These are phyloP conservation scores for Scaptomyza caliginosa DNA, from an alignment of 2,888 invertebrate genomes.

Conservation along the genomic window DNA sequence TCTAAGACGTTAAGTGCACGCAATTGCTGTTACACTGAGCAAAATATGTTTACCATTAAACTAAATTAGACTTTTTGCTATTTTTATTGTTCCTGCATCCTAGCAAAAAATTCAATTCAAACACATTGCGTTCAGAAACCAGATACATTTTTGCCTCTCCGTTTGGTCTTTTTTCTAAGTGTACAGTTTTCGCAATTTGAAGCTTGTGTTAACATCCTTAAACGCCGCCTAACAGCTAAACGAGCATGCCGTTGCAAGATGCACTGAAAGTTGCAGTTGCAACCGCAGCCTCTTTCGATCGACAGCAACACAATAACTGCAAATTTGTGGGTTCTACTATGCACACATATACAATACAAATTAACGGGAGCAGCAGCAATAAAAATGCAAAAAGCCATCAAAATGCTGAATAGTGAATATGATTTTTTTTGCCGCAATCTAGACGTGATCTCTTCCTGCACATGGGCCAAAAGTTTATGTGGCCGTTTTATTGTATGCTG, in stretches of 20 bases:
- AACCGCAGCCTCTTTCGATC: slow-evolving; percentile 2
- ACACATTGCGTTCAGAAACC: too few species aligned
- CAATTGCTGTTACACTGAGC: slow-evolving; percentile 11
- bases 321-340: slow-evolving; percentile 34
- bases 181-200: background rate
- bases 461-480: slow-evolving; percentile 24
- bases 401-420: slow-evolving; percentile 52
- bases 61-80: too few species aligned
- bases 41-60: too few species aligned
- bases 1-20: slow-evolving; percentile 27
- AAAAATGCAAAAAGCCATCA: slow-evolving; percentile 71
- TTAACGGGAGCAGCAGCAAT: slow-evolving; percentile 70
- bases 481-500: slow-evolving; percentile 31
- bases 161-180: background rate
- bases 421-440: slow-evolving; percentile 50
- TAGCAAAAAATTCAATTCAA: too few species aligned
- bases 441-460: slow-evolving; percentile 13
- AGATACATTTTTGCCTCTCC: too few species aligned
- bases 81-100: too few species aligned
- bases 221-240: slow-evolving; percentile 18
- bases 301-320: slow-evolving; percentile 31
- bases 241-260: background rate
- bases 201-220: slow-evolving; percentile 17
- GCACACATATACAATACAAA: slow-evolving; percentile 55
- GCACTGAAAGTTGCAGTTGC: background rate